Evolutionary conservation across 2,113 vertebrate species (phyloP).

Genomic region (Lepisosteus osseus): DNA sequence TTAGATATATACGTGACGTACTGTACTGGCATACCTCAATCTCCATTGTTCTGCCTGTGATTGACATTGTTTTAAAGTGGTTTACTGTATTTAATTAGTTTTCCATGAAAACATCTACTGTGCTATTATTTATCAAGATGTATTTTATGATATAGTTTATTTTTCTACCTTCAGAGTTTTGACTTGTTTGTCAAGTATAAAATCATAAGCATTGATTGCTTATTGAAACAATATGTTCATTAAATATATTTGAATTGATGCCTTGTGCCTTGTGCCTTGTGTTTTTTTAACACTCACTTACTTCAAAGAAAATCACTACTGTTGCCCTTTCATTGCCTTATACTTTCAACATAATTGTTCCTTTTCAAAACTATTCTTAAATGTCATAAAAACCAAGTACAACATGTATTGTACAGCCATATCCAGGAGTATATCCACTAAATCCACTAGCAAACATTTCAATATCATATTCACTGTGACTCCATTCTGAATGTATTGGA

Average conservation of each 20-base stretch:
- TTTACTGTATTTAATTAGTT: slow-evolving; percentile 67
- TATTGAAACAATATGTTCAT: slow-evolving; percentile 70
- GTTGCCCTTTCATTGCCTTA: too few species aligned
- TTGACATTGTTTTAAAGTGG: slow-evolving; percentile 34
- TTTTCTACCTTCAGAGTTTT: slow-evolving; percentile 86
- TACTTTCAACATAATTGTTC: too few species aligned
- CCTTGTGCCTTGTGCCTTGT: too few species aligned
- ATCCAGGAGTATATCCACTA: too few species aligned
- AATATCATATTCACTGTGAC: too few species aligned
- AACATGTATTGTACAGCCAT: too few species aligned
- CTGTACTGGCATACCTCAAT: slow-evolving; percentile 69
- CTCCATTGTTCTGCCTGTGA: slow-evolving; percentile 70
- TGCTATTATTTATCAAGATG: slow-evolving; percentile 83
- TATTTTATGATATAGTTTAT: slow-evolving; percentile 94
- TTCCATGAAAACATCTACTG: slow-evolving; percentile 85
- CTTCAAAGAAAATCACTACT: too few species aligned
- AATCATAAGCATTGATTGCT: slow-evolving; percentile 80
- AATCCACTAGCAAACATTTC: too few species aligned
- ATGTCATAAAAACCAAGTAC: too few species aligned
- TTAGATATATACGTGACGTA: slow-evolving; percentile 53
- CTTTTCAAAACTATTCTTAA: too few species aligned
- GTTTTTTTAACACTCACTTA: too few species aligned
- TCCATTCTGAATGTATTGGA: too few species aligned
- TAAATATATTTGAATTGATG: slow-evolving; percentile 74
- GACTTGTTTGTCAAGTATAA: slow-evolving; percentile 61